phyloP scores from a whole-genome alignment of 2,113 vertebrate species.

The Colinus virginianus region DNA sequence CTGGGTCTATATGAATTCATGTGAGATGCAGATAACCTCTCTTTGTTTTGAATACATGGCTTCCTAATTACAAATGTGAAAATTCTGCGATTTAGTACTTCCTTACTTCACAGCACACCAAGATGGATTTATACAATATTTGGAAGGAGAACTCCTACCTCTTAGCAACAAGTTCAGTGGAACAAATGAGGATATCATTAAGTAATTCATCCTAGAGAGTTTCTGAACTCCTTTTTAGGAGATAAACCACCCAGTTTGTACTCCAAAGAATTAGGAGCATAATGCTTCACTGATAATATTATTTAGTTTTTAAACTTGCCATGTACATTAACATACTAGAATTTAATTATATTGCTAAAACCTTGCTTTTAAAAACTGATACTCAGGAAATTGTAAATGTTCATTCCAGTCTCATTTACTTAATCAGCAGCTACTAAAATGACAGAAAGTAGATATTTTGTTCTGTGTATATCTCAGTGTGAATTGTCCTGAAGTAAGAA shows the following conservation, averaged over 20 bases:
- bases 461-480: not conserved
- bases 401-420: not conserved
- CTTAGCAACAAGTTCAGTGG: not conserved
- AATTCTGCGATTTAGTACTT: not conserved
- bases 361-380: not conserved
- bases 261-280: not conserved
- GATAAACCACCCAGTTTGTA: not conserved
- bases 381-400: not conserved
- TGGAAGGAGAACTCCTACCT: not conserved
- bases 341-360: not conserved
- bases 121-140: not conserved
- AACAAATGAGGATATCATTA: not conserved
- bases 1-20: rapidly evolving
- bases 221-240: too few species aligned
- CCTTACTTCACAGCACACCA: not conserved
- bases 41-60: not conserved
- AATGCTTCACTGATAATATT: not conserved
- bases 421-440: too few species aligned
- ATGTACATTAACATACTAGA: not conserved
- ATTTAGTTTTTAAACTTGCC: not conserved
- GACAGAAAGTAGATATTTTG: too few species aligned
- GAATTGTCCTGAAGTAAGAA: not conserved
- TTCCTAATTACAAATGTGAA: not conserved
- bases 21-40: not conserved
- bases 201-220: not conserved